Conservation (phyloP, 2,113 vertebrate genomes). For the Lepus europaeus region DNA sequence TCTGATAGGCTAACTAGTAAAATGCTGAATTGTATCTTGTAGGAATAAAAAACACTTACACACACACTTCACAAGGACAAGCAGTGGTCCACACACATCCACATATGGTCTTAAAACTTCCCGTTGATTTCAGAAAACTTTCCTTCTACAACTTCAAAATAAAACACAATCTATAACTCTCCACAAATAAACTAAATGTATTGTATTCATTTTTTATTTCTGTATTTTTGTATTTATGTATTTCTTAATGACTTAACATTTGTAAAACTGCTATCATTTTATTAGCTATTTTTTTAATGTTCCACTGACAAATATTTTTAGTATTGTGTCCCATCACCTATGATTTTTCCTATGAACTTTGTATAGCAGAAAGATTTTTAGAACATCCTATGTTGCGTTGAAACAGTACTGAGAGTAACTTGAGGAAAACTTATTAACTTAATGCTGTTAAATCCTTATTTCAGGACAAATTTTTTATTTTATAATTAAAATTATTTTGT, state of each 20-base stretch:
- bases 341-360: slow-evolving; percentile 10
- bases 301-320: neutral
- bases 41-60: neutral
- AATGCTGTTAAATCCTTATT: neutral
- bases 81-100: neutral
- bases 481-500: neutral
- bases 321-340: neutral
- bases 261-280: neutral
- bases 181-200: neutral
- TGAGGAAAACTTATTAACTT: slow-evolving; percentile 21
- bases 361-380: neutral
- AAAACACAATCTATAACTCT: neutral
- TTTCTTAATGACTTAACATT: slow-evolving; percentile 15
- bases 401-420: slow-evolving; percentile 4
- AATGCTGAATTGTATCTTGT: neutral
- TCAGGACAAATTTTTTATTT: neutral
- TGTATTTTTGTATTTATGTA: neutral
- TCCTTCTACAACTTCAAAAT: neutral
- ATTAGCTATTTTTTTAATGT: neutral
- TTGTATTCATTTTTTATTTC: neutral
- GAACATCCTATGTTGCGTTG: neutral
- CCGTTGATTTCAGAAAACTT: neutral
- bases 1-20: neutral
- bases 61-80: neutral
- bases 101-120: neutral